Conservation (phyloP, 2,113 vertebrate genomes). For the Cynocephalus volans region DNA sequence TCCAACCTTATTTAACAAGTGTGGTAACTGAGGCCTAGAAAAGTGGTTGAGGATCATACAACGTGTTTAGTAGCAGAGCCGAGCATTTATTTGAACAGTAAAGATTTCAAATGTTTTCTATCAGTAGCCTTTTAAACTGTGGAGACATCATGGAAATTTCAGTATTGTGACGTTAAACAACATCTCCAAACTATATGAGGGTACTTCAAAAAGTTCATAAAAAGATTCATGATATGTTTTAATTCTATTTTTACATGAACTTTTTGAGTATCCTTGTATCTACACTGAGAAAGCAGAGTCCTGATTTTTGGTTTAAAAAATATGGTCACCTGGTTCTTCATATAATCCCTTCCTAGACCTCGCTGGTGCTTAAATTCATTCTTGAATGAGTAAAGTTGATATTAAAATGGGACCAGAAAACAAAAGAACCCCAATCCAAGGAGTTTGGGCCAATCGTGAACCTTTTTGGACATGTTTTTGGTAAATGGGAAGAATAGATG, state of each 20-base stretch:
- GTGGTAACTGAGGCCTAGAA: background rate
- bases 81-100: background rate
- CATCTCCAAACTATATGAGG: background rate
- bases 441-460: background rate
- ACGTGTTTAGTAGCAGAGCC: background rate
- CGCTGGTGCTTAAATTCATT: background rate
- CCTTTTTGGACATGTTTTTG: conserved; percentile 61
- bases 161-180: background rate
- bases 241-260: no score
- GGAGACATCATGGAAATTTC: background rate
- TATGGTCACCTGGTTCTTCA: background rate
- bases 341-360: background rate
- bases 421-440: background rate
- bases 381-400: conserved; percentile 4
- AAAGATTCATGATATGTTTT: no score
- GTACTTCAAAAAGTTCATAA: no score
- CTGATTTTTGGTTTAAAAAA: conserved; percentile 19
- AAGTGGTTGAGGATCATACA: background rate
- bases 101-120: background rate
- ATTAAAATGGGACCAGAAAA: conserved; percentile 46
- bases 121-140: background rate
- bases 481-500: conserved; percentile 62
- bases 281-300: background rate
- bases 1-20: background rate
- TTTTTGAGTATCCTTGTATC: background rate